phyloP scores from a whole-genome alignment of 2,797 vertebrate species.

The Sebastes miniatus region DNA sequence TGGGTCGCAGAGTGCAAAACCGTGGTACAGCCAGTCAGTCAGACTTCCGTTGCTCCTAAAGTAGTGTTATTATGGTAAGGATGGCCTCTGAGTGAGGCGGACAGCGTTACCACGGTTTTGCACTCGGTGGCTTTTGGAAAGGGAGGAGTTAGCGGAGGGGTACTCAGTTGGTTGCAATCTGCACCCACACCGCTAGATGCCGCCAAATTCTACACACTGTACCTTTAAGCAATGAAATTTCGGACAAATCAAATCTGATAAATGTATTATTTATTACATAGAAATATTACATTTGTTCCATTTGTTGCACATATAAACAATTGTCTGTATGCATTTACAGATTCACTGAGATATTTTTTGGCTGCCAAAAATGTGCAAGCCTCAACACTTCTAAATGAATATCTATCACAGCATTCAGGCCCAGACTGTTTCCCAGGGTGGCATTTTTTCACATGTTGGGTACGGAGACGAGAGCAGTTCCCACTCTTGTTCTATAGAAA shows the following conservation, averaged over 20 bases:
- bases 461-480: conserved; percentile 36
- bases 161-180: too few relatives aligned
- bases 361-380: not conserved
- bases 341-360: not conserved
- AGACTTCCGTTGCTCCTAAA: too few relatives aligned
- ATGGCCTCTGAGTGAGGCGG: too few relatives aligned
- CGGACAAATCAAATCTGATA: not conserved
- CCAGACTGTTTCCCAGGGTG: conserved; percentile 67
- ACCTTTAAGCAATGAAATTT: not conserved
- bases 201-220: too few relatives aligned
- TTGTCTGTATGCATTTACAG: not conserved
- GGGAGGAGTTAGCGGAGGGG: too few relatives aligned
- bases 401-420: conserved; percentile 49
- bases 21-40: too few relatives aligned
- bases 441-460: conserved; percentile 64
- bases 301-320: not conserved
- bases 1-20: too few relatives aligned
- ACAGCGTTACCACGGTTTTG: too few relatives aligned
- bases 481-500: conserved; percentile 72
- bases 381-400: not conserved
- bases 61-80: too few relatives aligned
- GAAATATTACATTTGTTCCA: not conserved
- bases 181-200: too few relatives aligned
- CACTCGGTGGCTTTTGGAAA: too few relatives aligned
- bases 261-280: not conserved